A percentile compares a stretch with the other conserved stretches of the same genome.
These are phyloP conservation scores for Eremophila alpestris DNA, from an alignment of 2,797 vertebrate species.

Conservation along the genomic window DNA sequence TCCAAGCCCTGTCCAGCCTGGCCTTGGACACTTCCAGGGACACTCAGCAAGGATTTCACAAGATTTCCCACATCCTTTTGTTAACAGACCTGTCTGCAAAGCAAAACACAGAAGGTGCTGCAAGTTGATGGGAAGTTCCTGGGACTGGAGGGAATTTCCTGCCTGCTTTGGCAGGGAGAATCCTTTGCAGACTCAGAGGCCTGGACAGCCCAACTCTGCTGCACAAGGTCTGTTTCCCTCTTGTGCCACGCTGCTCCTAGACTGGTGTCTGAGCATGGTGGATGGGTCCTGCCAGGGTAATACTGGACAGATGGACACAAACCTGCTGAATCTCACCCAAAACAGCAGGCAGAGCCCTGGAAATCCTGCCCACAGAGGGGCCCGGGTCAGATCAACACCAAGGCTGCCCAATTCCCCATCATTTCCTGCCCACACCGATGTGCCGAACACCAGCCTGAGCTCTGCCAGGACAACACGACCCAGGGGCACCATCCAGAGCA, in stretches of 20 bases:
- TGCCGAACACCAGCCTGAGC: background rate
- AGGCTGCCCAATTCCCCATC: background rate
- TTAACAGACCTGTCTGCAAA: background rate
- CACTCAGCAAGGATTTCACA: background rate
- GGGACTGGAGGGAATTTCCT: background rate
- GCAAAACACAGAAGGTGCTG: background rate
- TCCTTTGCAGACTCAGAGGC: background rate
- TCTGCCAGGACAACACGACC: background rate
- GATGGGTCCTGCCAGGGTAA: background rate
- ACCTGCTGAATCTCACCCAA: background rate
- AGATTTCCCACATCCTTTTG: background rate
- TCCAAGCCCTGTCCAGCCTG: background rate
- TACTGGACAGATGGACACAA: background rate
- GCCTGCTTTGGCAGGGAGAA: background rate
- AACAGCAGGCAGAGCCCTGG: background rate
- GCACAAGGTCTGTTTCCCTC: background rate
- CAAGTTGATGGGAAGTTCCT: background rate
- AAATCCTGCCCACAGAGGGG: background rate
- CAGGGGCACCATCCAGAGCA: background rate
- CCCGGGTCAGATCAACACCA: background rate
- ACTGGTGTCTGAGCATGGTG: background rate
- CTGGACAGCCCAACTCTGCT: background rate
- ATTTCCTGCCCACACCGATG: background rate
- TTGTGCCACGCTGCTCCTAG: background rate
- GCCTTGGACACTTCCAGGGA: background rate